Conservation (phyloP, 2,113 vertebrate genomes). For the Chaetodon auriga region DNA sequence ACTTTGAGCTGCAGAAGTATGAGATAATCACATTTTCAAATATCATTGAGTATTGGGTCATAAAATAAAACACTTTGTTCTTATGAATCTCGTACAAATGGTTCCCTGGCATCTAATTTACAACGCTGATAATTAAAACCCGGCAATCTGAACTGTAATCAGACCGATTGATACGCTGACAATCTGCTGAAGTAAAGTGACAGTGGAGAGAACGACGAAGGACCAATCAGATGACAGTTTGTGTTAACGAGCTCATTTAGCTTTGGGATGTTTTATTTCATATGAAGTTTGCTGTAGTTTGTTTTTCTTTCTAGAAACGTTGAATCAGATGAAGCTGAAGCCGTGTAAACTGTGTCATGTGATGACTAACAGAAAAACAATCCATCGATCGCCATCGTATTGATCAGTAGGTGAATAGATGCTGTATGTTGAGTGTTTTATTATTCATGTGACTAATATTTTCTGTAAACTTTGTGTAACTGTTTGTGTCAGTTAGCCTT, state of each 20-base stretch:
- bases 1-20: neutral
- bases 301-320: conserved; percentile 1
- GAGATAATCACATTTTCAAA: neutral
- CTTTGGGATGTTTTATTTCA: neutral
- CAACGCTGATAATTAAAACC: neutral
- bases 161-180: neutral
- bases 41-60: neutral
- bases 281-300: neutral
- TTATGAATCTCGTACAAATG: neutral
- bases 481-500: neutral
- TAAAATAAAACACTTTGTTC: neutral
- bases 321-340: neutral
- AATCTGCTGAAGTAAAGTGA: neutral
- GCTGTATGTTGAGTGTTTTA: neutral
- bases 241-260: neutral
- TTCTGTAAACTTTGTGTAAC: conserved; percentile 3
- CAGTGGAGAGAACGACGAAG: neutral
- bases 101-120: neutral
- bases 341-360: neutral
- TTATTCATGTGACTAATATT: conserved; percentile 27
- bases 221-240: neutral
- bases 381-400: neutral
- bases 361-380: neutral
- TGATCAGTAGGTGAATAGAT: neutral
- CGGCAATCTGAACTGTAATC: neutral